Evolutionary conservation across 2,113 vertebrate genomes (phyloP), one percentile per base, ranked within the genome.

Genomic region (Eclectus roratus): DNA sequence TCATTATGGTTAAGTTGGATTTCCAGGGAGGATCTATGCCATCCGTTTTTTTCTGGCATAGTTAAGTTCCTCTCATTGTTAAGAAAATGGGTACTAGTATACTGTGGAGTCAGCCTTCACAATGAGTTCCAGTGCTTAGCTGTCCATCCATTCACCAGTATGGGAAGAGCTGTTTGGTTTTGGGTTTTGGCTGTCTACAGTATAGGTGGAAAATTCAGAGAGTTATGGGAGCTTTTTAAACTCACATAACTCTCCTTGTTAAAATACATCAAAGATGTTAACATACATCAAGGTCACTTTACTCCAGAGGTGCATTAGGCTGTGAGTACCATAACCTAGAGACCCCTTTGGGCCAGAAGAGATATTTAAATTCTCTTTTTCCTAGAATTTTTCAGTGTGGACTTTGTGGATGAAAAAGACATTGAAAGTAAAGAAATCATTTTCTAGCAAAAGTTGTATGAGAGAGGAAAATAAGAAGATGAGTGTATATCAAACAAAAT

Each of bases 61-160:
- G 10, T 41, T 70, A 63, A 41, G 13, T 31, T 78, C 13, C 11
- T 74, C 5, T 60, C 1, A 1, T 50, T 44, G 43, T 20, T 79
- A 43, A 85, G 52, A 52, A 58, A 74, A 41, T 31, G 14, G 4
- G 1, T 46, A 33, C 19, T 66, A 56, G 3, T 23, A 10, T 47
- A 53, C 58, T 69, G 9, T 55, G 35, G 29, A 76, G 19, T 44
- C 52, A 55, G 7, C 6, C 19, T 90, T 82, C 29, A 29, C 6
- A 52, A 9, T 16, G 7, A 37, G 10, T 52, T 33, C 33, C 11
- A 0, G 0, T 64, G n/a, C 18, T 14, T 28, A 68, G 28, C 21
- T 63, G 31, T 68, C 16, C 6, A 60, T 29, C 7, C 1, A 3
- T 35, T 79, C 33, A 49, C 6, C 12, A 47, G 13, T 50, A 28